These are phyloP conservation scores for Dryobota labecula DNA, from an alignment of 2,888 invertebrate species.

Conservation along the genomic window DNA sequence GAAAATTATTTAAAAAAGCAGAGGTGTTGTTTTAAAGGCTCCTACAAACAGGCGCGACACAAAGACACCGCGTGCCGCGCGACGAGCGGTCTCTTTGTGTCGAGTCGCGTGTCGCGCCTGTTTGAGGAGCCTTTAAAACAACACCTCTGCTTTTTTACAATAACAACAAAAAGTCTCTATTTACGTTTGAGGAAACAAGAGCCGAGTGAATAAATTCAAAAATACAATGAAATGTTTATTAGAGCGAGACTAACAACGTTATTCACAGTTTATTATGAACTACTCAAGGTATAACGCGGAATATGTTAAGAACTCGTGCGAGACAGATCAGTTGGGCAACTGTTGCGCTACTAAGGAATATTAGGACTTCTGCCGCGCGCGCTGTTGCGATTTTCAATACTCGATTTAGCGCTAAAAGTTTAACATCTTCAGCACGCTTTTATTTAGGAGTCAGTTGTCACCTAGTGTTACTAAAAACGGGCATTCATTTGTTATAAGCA, in stretches of 20 bases:
- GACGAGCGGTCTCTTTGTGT: too few species aligned
- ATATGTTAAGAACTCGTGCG: slow-evolving; percentile 55
- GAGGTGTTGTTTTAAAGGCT: too few species aligned
- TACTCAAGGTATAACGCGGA: slow-evolving; percentile 43
- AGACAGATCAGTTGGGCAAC: slow-evolving; percentile 44
- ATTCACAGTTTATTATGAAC: slow-evolving; percentile 52
- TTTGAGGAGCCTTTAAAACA: too few species aligned
- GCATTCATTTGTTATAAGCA: not conserved
- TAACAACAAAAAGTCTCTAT: slow-evolving; percentile 29
- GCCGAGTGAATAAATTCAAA: slow-evolving; percentile 41
- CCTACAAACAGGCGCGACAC: too few species aligned
- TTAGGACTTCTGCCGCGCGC: not conserved
- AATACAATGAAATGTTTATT: slow-evolving; percentile 58
- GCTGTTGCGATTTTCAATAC: not conserved
- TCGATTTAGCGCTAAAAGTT: not conserved
- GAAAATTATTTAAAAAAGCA: slow-evolving; percentile 37
- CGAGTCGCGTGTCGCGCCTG: too few species aligned
- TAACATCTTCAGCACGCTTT: not conserved
- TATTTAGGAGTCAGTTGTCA: not conserved
- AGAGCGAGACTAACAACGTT: slow-evolving; percentile 64
- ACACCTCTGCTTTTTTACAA: slow-evolving; percentile 38
- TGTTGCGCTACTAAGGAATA: slow-evolving; percentile 31
- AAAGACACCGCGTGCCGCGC: too few species aligned
- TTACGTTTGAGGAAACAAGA: slow-evolving; percentile 45
- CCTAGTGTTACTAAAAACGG: not conserved